Base-by-base conservation (phyloP, 2,888 invertebrate genomes). In the Spodoptera littoralis region DNA sequence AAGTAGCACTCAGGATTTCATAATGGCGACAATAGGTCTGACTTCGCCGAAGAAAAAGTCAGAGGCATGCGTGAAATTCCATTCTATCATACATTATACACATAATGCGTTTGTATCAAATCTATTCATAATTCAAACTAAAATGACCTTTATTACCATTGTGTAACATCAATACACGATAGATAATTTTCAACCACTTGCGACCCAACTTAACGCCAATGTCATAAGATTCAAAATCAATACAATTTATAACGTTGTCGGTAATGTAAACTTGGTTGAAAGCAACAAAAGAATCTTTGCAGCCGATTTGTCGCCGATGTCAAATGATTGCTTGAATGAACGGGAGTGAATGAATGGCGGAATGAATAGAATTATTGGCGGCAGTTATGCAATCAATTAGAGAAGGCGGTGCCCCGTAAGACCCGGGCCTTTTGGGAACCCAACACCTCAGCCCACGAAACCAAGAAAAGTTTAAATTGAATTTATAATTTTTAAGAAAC, bases 311-410 rank as follows among this genome's bases (percentile, higher is more conserved):
- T 92, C 91, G 91, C 92, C 89, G 88, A 88, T 89, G 88, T 90
- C 90, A 88, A 91, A 91, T 85, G 88, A 84, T 80, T 80, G 81
- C 73, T 63, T 83, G 82, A 82, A 84, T 88, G 86, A 83, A 83
- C 79, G 82, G 45, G 45, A 80, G 68, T 80, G 80, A 79, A 73
- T 80, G 86, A 86, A 85, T 83, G 84, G 76, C 80, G 80, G 86
- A 81, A 81, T 80, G 83, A 81, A 80, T 80, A 79, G 80, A 77
- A 67, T 78, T 76, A 80, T 84, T 81, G 83, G 85, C 87, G 87
- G 88, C 88, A 88, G 90, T 93, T 91, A 92, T 89, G 92, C 93
- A 93, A 93, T 92, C 91, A 90, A 91, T 92, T 92, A 92, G 87
- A 87, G 88, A 68, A 87, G 93, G 93, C 90, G 93, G 89, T 84